Base-by-base conservation (phyloP, 2,888 invertebrate genomes). In the Acanthopleura granulata region DNA sequence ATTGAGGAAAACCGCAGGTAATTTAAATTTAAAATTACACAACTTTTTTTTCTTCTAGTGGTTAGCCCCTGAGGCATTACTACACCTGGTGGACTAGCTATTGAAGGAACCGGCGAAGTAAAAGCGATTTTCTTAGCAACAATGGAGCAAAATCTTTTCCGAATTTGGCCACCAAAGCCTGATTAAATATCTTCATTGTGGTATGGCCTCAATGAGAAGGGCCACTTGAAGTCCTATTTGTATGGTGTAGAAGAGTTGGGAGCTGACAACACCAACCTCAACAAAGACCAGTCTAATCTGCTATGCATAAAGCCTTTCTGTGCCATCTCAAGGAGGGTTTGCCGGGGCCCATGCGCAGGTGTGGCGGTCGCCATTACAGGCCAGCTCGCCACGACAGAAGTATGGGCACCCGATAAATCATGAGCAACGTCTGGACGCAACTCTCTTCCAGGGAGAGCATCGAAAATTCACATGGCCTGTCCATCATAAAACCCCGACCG, bases 1-100 rank as follows among this genome's bases (percentile, higher is more conserved):
- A 66, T 66, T 66, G 66, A 27, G 25, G 66, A 66, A 66, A 66
- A 66, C 66, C 66, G 66, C 66, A 66, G 66, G 25, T 66, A 22
- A 66, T 66, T 66, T 66, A 66, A 66, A 66, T 27, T 66, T 66
- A 66, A 66, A 66, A 66, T 66, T 66, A 66, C 66, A 66, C 66
- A 66, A 66, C 29, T 27, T 66, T 66, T 27, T 66, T 66, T 27
- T 27, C 66, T 66, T 27, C 22, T 22, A 16, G 27, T 66, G 66
- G 22, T 66, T 18, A 66, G 25, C 15, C 22, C 62, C 66, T 6
- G 29, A 27, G 22, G 27, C 66, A 22, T 66, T 27, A 57, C 57
- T 57, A 66, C 66, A 66, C 66, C 66, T 66, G 66, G 66, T 27
- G 12, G 27, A 27, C 66, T 6, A 16, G 18, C 66, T 27, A 66